Conservation (phyloP, 2,797 vertebrate species). For the Spinibarbus caldwelli region DNA sequence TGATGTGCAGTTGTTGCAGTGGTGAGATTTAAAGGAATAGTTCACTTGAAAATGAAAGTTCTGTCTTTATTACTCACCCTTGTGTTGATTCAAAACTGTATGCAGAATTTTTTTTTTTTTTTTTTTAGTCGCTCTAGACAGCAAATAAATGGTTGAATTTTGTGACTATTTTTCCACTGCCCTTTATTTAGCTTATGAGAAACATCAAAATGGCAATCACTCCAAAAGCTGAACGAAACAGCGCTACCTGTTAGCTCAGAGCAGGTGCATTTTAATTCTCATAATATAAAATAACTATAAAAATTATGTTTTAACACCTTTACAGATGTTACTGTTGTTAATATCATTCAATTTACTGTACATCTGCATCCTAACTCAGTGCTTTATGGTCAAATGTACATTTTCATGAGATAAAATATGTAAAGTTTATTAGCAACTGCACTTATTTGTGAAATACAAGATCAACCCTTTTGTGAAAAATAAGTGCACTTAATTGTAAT, state of each 20-base stretch:
- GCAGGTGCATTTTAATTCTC: neutral
- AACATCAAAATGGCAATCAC: neutral
- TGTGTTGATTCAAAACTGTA: neutral
- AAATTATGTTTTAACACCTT: neutral
- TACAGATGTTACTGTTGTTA: neutral
- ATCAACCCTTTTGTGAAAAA: neutral
- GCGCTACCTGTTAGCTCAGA: neutral
- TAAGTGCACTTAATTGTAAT: neutral
- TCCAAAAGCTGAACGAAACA: neutral
- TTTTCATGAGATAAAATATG: conserved; percentile 5
- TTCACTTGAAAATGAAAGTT: conserved; percentile 3
- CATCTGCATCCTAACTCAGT: neutral
- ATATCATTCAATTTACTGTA: neutral
- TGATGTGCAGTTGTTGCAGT: neutral
- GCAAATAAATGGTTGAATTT: neutral
- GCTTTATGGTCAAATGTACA: neutral
- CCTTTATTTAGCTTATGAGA: neutral
- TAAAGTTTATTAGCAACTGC: neutral
- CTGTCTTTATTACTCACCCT: neutral
- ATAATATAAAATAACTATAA: neutral
- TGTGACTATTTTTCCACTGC: neutral
- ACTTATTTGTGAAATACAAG: neutral
- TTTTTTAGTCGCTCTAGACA: neutral
- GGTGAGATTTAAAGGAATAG: conserved; percentile 17
- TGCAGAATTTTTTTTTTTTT: too few relatives aligned